Conservation (phyloP, 1,140 invertebrate species). For the Drosophila serrata region DNA sequence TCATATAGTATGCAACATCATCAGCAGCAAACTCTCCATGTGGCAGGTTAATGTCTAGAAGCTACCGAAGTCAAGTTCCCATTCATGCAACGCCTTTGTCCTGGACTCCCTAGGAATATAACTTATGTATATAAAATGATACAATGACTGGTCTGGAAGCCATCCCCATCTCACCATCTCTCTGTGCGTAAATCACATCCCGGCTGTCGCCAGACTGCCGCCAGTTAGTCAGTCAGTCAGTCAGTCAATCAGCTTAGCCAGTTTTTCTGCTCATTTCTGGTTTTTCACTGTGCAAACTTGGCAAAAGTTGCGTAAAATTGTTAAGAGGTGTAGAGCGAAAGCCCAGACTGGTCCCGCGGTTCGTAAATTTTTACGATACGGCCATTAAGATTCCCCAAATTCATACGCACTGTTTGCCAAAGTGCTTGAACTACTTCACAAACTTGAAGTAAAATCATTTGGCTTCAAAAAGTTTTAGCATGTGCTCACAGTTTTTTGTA, state of each 20-base stretch:
- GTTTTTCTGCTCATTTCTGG: constrained; percentile 57
- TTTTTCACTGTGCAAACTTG: constrained; percentile 45
- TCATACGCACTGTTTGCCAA: constrained; percentile 57
- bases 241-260: constrained; percentile 26
- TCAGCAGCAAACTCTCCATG: constrained; percentile 32
- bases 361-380: constrained; percentile 44
- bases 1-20: constrained; percentile 45
- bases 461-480: neutral
- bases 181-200: constrained; percentile 42
- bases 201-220: constrained; percentile 36
- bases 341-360: constrained; percentile 16
- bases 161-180: constrained; percentile 1
- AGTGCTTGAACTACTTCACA: constrained; percentile 24
- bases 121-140: constrained; percentile 25
- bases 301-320: constrained; percentile 58
- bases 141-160: constrained; percentile 29
- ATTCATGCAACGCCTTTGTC: constrained; percentile 45
- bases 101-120: constrained; percentile 8
- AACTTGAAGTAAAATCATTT: constrained; percentile 15
- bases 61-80: constrained; percentile 47
- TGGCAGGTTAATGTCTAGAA: constrained; percentile 52
- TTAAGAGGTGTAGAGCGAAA: neutral
- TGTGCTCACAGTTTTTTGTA: neutral
- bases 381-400: constrained; percentile 35
- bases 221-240: constrained; percentile 28